Evolutionary conservation across 1,140 invertebrate genomes (phyloP).

Genomic region (Gonatopus flavifemur): DNA sequence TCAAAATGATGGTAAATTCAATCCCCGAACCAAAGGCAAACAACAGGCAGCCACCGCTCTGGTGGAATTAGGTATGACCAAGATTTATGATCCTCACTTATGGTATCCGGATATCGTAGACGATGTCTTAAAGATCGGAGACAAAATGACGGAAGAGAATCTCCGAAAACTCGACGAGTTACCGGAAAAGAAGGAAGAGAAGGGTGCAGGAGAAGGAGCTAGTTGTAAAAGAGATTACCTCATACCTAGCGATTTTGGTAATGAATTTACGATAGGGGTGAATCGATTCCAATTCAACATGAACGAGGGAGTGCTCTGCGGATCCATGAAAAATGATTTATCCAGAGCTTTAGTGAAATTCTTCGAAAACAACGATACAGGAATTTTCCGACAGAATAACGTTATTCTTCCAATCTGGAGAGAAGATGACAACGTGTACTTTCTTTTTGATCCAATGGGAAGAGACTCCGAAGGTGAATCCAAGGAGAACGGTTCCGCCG

Average conservation of each 20-base stretch:
- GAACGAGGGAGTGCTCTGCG: conserved; percentile 32
- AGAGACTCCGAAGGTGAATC: conserved; percentile 27
- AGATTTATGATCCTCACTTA: conserved; percentile 41
- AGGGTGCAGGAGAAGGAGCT: too few species aligned
- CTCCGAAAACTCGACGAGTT: conserved; percentile 50
- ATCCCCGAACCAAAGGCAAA: conserved; percentile 36
- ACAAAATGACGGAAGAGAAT: conserved; percentile 44
- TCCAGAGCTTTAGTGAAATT: conserved; percentile 28
- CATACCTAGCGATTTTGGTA: conserved; percentile 49
- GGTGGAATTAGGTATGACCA: conserved; percentile 42
- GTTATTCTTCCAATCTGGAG: conserved; percentile 46
- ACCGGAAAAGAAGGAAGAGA: conserved; percentile 30
- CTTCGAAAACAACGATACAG: conserved; percentile 36
- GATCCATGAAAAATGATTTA: conserved; percentile 27
- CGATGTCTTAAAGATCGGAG: conserved; percentile 47
- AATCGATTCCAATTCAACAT: conserved; percentile 32
- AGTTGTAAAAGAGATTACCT: conserved; percentile 53
- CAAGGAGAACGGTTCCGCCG: conserved; percentile 30
- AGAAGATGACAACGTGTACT: conserved; percentile 33
- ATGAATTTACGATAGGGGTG: conserved; percentile 46
- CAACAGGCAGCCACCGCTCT: conserved; percentile 46
- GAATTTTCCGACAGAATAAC: conserved; percentile 37
- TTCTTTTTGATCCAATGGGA: conserved; percentile 45
- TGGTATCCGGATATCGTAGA: conserved; percentile 47
- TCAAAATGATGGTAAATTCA: conserved; percentile 40